Base-by-base conservation (phyloP, 2,888 invertebrate species). In the Dendrolimus houi region DNA sequence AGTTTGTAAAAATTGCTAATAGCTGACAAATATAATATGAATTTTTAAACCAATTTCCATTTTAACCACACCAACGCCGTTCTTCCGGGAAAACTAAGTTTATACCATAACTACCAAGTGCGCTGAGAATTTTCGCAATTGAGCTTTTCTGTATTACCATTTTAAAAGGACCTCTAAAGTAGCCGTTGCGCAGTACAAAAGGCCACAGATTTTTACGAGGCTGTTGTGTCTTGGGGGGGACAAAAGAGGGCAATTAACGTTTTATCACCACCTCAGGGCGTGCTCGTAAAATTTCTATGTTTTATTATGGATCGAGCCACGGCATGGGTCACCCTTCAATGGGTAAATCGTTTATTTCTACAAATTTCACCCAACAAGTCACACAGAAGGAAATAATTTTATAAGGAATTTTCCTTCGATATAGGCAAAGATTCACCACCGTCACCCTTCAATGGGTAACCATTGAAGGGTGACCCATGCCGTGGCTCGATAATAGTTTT, bases 161-260 rank as follows among this genome's bases (percentile, higher is more conserved):
- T n/a, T n/a, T n/a, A 54, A 54, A 54, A 41, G 8, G 54, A 10
- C 8, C n/a, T 10, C 47, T 47, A 47, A 47, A 47, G 47, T 47
- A 10, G 47, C 47, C 47, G 8, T 47, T 47, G 9, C 13, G 56
- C 62, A 59, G 57, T 58, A 67, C 64, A 64, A 67, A 65, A 63
- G 62, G 62, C 63, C 67, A 64, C 65, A 70, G 68, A 66, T 68
- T 68, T 70, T 71, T 69, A 70, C 69, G 71, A 68, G 13, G 61
- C 57, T 59, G 47, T 60, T 62, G 58, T 47, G 47, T 47, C 47
- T 47, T 47, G 47, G 47, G 47, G 61, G 60, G 64, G 57, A 70
- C 68, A 69, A 69, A 69, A 68, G 67, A 29, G 63, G 65, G 67
- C 69, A 71, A 71, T 71, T 69, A 70, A 68, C 67, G 64, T 65